Evolutionary conservation across 2,888 invertebrate species (phyloP).

Genomic region (Colletes collaris): DNA sequence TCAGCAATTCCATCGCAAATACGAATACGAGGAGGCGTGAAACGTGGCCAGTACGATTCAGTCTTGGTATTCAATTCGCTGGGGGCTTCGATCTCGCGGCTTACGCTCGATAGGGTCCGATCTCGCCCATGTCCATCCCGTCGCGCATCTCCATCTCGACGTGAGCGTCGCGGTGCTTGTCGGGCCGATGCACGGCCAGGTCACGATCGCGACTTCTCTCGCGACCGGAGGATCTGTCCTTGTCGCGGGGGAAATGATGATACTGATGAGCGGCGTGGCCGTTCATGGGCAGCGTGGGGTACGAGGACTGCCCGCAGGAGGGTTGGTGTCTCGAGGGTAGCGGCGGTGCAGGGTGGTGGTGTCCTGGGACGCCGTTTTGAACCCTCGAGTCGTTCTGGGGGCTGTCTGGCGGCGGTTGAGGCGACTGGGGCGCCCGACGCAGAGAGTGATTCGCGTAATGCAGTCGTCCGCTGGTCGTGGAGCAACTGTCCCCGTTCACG

Average conservation of each 20-base stretch:
- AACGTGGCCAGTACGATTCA: slow-evolving; percentile 19
- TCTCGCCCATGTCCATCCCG: slow-evolving; percentile 64
- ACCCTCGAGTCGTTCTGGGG: slow-evolving; percentile 58
- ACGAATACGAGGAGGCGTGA: too few relatives aligned
- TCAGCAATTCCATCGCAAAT: slow-evolving; percentile 25
- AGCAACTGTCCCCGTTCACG: slow-evolving; percentile 47
- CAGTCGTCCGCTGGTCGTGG: slow-evolving; percentile 46
- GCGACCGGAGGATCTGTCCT: slow-evolving; percentile 55
- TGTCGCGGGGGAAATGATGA: slow-evolving; percentile 76
- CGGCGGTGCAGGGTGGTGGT: slow-evolving; percentile 66
- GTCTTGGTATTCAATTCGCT: slow-evolving; percentile 63
- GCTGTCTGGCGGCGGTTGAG: slow-evolving; percentile 42
- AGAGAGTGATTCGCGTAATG: slow-evolving; percentile 74
- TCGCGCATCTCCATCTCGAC: slow-evolving; percentile 70
- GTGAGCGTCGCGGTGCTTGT: slow-evolving; percentile 66
- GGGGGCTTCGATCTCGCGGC: not conserved
- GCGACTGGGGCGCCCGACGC: slow-evolving; percentile 53
- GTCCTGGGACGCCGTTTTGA: slow-evolving; percentile 66
- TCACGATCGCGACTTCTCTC: slow-evolving; percentile 66
- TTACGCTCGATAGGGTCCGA: slow-evolving; percentile 69
- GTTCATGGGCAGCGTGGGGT: slow-evolving; percentile 80
- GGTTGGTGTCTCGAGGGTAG: slow-evolving; percentile 73
- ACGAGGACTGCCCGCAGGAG: slow-evolving; percentile 68
- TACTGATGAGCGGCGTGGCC: slow-evolving; percentile 77
- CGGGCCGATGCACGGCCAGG: slow-evolving; percentile 62